Evolutionary conservation across 2,797 vertebrate genomes (phyloP), one percentile per base, ranked within the genome.

Genomic region (Malacoctenus gilli): DNA sequence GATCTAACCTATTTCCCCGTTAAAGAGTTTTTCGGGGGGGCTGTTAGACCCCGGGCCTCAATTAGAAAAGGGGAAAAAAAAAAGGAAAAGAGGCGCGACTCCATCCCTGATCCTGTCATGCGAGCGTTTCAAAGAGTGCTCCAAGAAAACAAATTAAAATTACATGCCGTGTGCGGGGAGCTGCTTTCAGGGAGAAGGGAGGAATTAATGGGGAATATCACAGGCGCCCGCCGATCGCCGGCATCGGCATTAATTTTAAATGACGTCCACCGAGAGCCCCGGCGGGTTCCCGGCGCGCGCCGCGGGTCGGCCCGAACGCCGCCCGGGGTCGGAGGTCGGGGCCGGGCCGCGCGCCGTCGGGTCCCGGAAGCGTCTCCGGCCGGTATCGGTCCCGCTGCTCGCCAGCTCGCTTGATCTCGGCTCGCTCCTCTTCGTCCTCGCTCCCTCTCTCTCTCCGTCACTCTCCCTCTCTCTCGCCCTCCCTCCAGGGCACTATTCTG

Each of bases 1-100:
- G 79, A 73, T 67, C 68, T 67, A 86, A 84, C 83, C 85, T 70
- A 84, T 80, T 87, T 85, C 40, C 73, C 69, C 78, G n/a, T n/a
- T 63, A 76, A 77, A 70, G 25, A 62, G 49, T 49, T 59, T 75
- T 53, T 32, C 25, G 20, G 54, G 60, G 48, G 41, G 55, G 65
- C 48, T 21, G 25, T 28, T 28, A 28, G n/a, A 66, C 79, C 71
- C 5, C 11, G 58, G 67, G 79, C 73, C 63, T 76, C 62, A 75
- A 75, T 87, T 75, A 57, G 57, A 43, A 25, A 0, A n/a, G n/a
- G n/a, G n/a, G n/a, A n/a, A 35, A 36, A 42, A 49, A 51, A 35
- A 41, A 6, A 20, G 9, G 9, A 12, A 39, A 4, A 3, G 0
- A 32, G 46, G 42, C 48, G 35, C 49, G 54, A 68, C 72, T 77